Conservation (phyloP, 2,113 vertebrate species). For the Oreochromis tanganicae region DNA sequence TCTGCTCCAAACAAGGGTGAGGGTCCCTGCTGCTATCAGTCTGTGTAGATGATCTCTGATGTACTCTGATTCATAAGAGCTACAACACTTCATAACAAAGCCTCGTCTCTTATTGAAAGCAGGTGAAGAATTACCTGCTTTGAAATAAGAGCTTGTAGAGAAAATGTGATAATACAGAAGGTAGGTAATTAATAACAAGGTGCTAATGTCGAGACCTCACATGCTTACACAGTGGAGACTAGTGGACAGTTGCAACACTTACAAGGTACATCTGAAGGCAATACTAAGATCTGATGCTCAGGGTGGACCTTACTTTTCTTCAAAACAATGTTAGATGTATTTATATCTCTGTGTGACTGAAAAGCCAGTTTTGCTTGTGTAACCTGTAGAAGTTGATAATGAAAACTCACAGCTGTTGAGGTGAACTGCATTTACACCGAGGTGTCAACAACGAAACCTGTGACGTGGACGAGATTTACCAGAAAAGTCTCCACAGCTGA, state of each 20-base stretch:
- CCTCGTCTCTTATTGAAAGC: neutral
- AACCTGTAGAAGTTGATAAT: neutral
- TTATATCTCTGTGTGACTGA: neutral
- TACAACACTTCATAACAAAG: neutral
- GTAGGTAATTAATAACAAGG: neutral
- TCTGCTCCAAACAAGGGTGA: conserved; percentile 80
- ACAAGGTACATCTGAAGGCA: neutral
- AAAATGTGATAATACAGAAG: neutral
- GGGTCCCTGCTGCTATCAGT: neutral
- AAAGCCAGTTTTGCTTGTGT: neutral
- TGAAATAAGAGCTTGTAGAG: neutral
- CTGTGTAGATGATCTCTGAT: neutral
- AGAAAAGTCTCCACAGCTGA: neutral
- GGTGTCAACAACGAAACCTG: neutral
- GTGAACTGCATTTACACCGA: rapidly evolving
- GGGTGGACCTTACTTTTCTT: neutral
- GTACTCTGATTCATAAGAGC: neutral
- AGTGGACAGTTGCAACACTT: neutral
- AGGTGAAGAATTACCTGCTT: neutral
- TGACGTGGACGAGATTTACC: neutral
- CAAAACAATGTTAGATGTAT: neutral
- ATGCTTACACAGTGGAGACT: neutral
- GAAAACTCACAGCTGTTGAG: neutral
- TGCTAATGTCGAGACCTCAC: neutral
- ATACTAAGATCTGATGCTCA: neutral